Conservation (phyloP, 2,888 invertebrate species). For the Cheilosia grossa region DNA sequence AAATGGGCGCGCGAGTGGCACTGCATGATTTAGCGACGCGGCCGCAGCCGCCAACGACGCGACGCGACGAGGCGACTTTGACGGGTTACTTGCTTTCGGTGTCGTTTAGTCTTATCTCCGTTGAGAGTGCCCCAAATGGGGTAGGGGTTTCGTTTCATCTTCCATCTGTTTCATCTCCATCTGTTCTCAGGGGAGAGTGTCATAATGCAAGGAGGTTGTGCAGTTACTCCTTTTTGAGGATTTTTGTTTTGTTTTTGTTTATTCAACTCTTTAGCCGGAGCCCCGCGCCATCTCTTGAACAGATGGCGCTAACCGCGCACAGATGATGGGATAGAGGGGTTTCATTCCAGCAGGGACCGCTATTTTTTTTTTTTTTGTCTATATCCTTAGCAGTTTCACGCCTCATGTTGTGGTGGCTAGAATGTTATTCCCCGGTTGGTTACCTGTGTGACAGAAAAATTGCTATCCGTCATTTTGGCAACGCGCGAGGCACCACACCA, state of each 20-base stretch:
- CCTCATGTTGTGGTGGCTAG: constrained; percentile 44
- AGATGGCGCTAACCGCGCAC: constrained; percentile 53
- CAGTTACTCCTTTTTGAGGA: constrained; percentile 46
- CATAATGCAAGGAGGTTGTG: constrained; percentile 27
- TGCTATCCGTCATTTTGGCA: constrained; percentile 62
- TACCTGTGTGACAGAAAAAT: constrained; percentile 67
- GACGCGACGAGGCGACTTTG: neutral
- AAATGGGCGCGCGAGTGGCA: constrained; percentile 69
- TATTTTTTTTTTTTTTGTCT: constrained; percentile 31
- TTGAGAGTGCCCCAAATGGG: constrained; percentile 40
- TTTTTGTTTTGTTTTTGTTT: constrained; percentile 20
- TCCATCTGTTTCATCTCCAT: neutral
- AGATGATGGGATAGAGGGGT: constrained; percentile 50
- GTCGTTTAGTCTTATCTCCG: neutral
- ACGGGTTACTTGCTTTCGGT: constrained; percentile 34
- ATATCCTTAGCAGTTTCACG: constrained; percentile 66
- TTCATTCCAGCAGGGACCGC: constrained; percentile 18
- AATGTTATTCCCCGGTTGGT: constrained; percentile 60
- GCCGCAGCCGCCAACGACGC: constrained; percentile 27
- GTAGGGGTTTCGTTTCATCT: constrained; percentile 33
- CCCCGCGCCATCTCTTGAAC: constrained; percentile 28
- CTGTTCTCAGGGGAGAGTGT: neutral
- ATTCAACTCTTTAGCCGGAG: constrained; percentile 11
- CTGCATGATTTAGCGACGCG: constrained; percentile 66
- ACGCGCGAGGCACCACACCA: constrained; percentile 49